These are phyloP conservation scores for Rhizoglyphus robini DNA, from an alignment of 1,140 invertebrate genomes.

Conservation along the genomic window DNA sequence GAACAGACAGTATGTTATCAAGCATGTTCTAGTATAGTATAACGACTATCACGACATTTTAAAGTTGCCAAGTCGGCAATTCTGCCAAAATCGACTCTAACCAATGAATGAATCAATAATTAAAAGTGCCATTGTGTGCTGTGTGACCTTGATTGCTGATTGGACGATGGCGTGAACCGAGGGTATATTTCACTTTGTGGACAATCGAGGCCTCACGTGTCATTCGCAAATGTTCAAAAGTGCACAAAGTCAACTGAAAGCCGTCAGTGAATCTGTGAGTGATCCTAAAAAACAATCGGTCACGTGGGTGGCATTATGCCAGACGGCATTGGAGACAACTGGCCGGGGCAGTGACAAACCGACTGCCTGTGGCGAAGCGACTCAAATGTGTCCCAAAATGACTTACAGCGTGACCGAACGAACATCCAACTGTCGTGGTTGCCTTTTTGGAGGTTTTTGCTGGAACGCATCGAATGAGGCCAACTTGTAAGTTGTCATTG, in stretches of 20 bases:
- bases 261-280: neutral
- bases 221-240: no score
- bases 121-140: neutral
- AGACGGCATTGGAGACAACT: no score
- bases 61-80: neutral
- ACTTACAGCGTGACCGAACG: no score
- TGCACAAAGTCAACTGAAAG: no score
- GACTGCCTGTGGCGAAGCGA: no score
- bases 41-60: neutral
- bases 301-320: slow-evolving; percentile 7
- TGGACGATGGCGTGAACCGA: slow-evolving; percentile 1
- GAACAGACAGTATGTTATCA: neutral
- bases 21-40: neutral
- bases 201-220: neutral
- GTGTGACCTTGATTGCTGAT: no score
- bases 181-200: neutral
- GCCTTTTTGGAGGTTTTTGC: no score
- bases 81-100: neutral
- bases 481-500: no score
- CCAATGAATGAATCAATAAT: neutral
- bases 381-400: no score
- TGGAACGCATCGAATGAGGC: no score
- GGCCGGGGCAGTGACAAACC: no score
- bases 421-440: no score
- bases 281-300: neutral